A percentile compares a stretch with the other conserved stretches of the same genome.
phyloP scores from a whole-genome alignment of 2,888 invertebrate species.

The Parthenolecanium corni region DNA sequence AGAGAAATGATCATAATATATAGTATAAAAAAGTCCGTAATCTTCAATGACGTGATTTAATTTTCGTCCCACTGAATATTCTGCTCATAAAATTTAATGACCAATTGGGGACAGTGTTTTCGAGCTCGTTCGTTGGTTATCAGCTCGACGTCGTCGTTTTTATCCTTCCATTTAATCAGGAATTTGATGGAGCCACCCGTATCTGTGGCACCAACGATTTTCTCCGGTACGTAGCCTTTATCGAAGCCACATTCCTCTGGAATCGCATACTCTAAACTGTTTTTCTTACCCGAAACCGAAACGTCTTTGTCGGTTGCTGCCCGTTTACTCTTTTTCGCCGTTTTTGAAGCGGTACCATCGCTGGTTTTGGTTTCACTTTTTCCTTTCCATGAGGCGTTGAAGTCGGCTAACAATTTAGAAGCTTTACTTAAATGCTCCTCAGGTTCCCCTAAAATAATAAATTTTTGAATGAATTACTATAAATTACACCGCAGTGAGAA shows the following conservation, averaged over 20 bases:
- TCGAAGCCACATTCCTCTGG: slow-evolving; percentile 54
- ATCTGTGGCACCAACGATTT: slow-evolving; percentile 86
- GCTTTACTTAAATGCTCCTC: too few species aligned
- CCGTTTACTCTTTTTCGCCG: background rate
- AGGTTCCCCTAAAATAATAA: too few species aligned
- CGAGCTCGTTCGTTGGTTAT: slow-evolving; percentile 86
- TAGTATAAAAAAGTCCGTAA: too few species aligned
- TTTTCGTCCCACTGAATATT: slow-evolving; percentile 77
- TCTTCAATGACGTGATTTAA: too few species aligned
- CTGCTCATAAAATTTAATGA: slow-evolving; percentile 92
- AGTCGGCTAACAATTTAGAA: background rate
- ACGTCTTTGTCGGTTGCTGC: background rate
- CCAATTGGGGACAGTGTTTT: slow-evolving; percentile 82
- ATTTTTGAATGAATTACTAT: too few species aligned
- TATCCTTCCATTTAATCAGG: slow-evolving; percentile 89
- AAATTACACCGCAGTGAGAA: too few species aligned
- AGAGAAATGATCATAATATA: too few species aligned
- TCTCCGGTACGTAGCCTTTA: slow-evolving; percentile 66
- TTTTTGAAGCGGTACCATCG: background rate
- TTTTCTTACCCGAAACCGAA: slow-evolving; percentile 24
- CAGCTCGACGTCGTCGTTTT: slow-evolving; percentile 87
- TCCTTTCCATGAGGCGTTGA: background rate
- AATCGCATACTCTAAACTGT: slow-evolving; percentile 41
- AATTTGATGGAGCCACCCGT: slow-evolving; percentile 86
- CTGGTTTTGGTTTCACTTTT: background rate